Evolutionary conservation across 2,113 vertebrate species (phyloP).

Genomic region (Stegostoma tigrinum): DNA sequence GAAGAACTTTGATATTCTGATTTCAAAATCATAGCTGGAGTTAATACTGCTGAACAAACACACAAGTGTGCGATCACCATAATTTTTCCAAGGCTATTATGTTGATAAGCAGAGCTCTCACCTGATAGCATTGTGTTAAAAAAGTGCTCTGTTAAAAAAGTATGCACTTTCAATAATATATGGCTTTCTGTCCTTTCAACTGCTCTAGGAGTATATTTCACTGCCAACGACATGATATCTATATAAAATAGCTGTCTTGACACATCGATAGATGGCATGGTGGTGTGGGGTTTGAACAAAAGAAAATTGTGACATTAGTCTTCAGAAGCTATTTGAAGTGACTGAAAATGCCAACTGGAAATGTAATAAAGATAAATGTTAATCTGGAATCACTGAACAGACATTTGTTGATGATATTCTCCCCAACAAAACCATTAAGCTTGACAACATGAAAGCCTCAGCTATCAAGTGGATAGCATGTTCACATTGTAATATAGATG

Average conservation of each 20-base stretch:
- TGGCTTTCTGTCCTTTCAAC: not conserved
- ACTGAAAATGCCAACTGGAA: not conserved
- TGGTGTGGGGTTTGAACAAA: not conserved
- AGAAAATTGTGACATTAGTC: not conserved
- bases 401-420: slow-evolving; percentile 23
- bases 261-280: not conserved
- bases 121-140: too few species aligned
- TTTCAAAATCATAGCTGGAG: not conserved
- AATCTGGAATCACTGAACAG: not conserved
- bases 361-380: not conserved
- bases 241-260: not conserved
- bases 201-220: not conserved
- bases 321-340: not conserved
- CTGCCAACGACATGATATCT: not conserved
- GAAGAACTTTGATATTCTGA: not conserved
- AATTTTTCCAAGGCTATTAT: not conserved
- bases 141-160: not conserved
- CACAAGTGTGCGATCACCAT: too few species aligned
- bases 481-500: not conserved
- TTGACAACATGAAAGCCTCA: slow-evolving; percentile 11
- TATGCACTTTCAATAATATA: not conserved
- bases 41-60: not conserved
- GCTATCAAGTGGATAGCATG: not conserved
- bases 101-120: not conserved
- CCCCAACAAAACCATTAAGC: not conserved